Evolutionary conservation across 2,888 invertebrate genomes (phyloP).

Genomic region (Amphipyra tragopoginis): DNA sequence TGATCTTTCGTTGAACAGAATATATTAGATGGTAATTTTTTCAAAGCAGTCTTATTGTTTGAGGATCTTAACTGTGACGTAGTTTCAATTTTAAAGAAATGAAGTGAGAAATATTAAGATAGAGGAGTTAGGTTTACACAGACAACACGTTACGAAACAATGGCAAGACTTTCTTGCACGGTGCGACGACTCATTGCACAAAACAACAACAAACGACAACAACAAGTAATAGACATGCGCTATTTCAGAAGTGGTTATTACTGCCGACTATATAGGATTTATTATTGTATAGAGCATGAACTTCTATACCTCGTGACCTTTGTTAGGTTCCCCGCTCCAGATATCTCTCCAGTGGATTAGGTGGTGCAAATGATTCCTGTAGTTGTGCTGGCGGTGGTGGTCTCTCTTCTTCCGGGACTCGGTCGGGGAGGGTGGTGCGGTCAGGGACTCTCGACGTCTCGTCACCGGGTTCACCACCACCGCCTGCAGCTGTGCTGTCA

Average conservation of each 20-base stretch:
- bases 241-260: constrained; percentile 55
- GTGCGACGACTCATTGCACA: constrained; percentile 54
- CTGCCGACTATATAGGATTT: constrained; percentile 41
- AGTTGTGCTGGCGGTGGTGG: constrained; percentile 81
- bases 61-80: not conserved
- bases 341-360: constrained; percentile 87
- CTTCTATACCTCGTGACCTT: constrained; percentile 82
- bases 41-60: not conserved
- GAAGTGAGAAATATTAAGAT: constrained; percentile 18
- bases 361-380: constrained; percentile 85
- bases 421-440: constrained; percentile 87
- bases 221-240: constrained; percentile 59
- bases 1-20: too few relatives aligned
- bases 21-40: constrained; percentile 1
- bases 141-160: constrained; percentile 51
- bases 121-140: constrained; percentile 38
- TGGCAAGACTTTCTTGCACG: constrained; percentile 52
- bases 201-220: constrained; percentile 58
- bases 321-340: constrained; percentile 85
- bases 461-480: constrained; percentile 72
- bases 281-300: constrained; percentile 49
- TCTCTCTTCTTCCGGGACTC: constrained; percentile 85
- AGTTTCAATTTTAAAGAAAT: constrained; percentile 16
- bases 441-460: constrained; percentile 81
- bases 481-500: constrained; percentile 74